Evolutionary conservation across 1,140 invertebrate genomes (phyloP), one percentile per base, ranked within the genome.

Genomic region (Homalodisca vitripennis): DNA sequence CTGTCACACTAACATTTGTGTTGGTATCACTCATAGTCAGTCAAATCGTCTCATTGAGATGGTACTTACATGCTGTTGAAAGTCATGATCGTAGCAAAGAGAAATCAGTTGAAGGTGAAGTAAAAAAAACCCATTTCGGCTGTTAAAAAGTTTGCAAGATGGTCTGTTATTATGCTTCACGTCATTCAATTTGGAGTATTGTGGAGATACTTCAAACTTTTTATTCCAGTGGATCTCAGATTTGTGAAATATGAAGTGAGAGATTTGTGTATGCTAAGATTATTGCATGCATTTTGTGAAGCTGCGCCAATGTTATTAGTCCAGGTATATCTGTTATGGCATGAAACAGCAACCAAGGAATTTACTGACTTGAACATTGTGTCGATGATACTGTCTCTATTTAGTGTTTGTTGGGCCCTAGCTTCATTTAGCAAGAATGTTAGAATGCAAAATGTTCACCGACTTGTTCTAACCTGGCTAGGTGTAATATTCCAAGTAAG

Each of bases 391-490:
- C 80, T 94, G 6, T 93, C 91, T 1, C 79, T 96, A 2, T 91
- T 95, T 81, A 92, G 88, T 69, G 89, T 94, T 24, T 94, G 92
- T 75, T 96, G 94, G 94, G 90, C 92, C 24, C 82, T 97, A 22
- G 93, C 93, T 20, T 94, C 92, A 66, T 96, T 94, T 78, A 93
- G 90, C 75, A 94, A 95, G 80, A 91, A 94, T 78, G 88, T 93
- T n/a, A 80, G 90, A 0, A 79, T 88, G 71, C 85, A 89, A 73
- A 93, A 93, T 78, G 86, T 94, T 0, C 91, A 95, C 77, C 85
- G 90, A 67, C 82, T 95, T 1, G 91, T 95, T 0, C 82, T 95
- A 1, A 94, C 93, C 0, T 95, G 92, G 92, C 84, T 95, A 10
- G 93, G 93, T 1, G 92, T 94, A n/a, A 88, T 94, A 60, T 91